Evolutionary conservation across 2,113 vertebrate genomes (phyloP).

Genomic region (Echinops telfairi): DNA sequence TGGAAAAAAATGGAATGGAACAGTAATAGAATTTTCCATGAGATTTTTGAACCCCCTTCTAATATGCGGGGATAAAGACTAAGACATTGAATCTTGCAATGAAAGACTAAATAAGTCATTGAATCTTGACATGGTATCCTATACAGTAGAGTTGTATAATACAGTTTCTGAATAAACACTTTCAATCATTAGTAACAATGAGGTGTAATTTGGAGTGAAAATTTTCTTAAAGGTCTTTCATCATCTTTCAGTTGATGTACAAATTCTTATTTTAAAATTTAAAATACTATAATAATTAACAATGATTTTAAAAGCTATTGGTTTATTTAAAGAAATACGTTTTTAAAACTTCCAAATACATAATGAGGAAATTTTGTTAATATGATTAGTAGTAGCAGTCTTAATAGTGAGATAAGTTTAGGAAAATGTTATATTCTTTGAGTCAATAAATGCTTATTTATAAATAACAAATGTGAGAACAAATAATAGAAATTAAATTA

Average conservation of each 20-base stretch:
- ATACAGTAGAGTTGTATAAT: background rate
- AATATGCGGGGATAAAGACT: too few relatives aligned
- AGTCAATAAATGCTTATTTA: background rate
- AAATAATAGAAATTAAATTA: constrained; percentile 15
- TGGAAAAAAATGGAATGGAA: too few relatives aligned
- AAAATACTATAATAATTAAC: background rate
- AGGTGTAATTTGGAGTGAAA: constrained; percentile 33
- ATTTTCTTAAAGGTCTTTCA: background rate
- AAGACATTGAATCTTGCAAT: background rate
- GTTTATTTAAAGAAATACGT: background rate
- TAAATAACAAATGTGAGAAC: background rate
- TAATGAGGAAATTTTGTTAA: background rate
- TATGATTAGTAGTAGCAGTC: background rate
- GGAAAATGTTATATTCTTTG: constrained; percentile 28
- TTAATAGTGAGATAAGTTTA: constrained; percentile 44
- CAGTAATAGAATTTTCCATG: too few relatives aligned
- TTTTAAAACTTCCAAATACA: constrained; percentile 38
- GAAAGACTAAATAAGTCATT: constrained; percentile 22
- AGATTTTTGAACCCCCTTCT: too few relatives aligned
- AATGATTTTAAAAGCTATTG: constrained; percentile 28
- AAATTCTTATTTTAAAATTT: constrained; percentile 34
- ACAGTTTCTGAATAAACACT: background rate
- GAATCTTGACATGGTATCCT: background rate
- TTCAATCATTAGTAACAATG: constrained; percentile 13
- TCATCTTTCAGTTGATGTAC: background rate